Evolutionary conservation across 2,797 vertebrate species (phyloP).

Genomic region (Gallinago nigripennis): DNA sequence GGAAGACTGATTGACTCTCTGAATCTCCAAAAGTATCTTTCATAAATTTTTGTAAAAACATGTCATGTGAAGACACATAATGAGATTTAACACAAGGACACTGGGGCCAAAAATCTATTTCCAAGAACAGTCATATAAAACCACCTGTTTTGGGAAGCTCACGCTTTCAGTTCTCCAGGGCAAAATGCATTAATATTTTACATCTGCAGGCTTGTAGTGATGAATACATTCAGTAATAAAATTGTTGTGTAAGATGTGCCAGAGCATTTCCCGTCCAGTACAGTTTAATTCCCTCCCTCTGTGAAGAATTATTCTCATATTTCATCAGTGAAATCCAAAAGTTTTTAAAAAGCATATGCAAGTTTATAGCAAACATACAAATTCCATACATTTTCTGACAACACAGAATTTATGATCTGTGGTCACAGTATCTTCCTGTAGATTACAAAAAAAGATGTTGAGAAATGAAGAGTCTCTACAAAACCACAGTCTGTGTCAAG

Average conservation of each 20-base stretch:
- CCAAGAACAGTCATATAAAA: neutral
- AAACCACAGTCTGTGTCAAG: neutral
- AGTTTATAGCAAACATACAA: neutral
- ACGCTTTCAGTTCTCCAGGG: conserved; percentile 31
- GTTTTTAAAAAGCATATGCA: neutral
- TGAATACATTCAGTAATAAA: conserved; percentile 5
- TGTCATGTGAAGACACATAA: conserved; percentile 13
- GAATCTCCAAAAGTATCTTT: conserved; percentile 13
- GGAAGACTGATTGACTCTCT: neutral
- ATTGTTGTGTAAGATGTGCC: neutral
- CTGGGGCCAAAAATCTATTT: conserved; percentile 30
- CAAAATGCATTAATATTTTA: conserved; percentile 47
- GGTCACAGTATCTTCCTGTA: neutral
- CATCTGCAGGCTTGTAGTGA: neutral
- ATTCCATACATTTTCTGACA: neutral
- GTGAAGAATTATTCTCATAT: conserved; percentile 20
- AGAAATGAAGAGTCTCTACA: neutral
- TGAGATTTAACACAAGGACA: conserved; percentile 29
- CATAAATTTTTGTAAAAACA: conserved; percentile 43
- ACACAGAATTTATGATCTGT: neutral
- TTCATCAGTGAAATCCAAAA: neutral
- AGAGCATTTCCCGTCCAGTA: neutral
- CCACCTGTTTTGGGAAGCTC: conserved; percentile 7
- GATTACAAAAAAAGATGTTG: neutral
- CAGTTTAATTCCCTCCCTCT: neutral